These are phyloP conservation scores for Podarcis cretensis DNA, from an alignment of 2,113 vertebrate species.

Conservation along the genomic window DNA sequence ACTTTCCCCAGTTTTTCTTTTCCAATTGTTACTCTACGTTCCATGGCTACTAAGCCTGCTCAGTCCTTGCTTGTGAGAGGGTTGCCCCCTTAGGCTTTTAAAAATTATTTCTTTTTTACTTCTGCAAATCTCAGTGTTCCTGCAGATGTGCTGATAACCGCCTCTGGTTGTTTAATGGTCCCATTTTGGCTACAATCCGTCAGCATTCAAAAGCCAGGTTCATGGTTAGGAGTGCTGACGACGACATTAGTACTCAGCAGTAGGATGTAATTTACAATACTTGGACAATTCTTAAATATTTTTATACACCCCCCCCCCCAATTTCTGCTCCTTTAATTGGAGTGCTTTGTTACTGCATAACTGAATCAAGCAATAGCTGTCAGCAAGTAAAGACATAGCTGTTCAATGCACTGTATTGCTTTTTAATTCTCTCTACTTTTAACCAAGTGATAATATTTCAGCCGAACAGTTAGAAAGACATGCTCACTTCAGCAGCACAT, in stretches of 20 bases:
- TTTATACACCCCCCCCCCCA: not conserved
- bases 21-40: too few species aligned
- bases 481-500: not conserved
- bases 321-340: not conserved
- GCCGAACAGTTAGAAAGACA: not conserved
- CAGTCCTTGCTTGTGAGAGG: too few species aligned
- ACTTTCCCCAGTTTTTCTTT: too few species aligned
- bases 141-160: too few species aligned
- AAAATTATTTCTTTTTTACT: too few species aligned
- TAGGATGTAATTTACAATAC: not conserved
- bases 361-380: not conserved
- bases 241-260: not conserved
- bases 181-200: not conserved
- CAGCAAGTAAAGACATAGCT: not conserved
- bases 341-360: not conserved
- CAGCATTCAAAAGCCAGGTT: not conserved
- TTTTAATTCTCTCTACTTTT: not conserved
- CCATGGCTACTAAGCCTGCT: too few species aligned
- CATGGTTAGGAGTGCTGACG: not conserved
- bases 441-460: not conserved
- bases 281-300: not conserved
- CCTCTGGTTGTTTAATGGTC: not conserved
- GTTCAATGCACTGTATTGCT: not conserved
- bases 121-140: too few species aligned
- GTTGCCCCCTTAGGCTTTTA: too few species aligned